phyloP scores from a whole-genome alignment of 1,140 invertebrate species.

The Nomia melanderi region DNA sequence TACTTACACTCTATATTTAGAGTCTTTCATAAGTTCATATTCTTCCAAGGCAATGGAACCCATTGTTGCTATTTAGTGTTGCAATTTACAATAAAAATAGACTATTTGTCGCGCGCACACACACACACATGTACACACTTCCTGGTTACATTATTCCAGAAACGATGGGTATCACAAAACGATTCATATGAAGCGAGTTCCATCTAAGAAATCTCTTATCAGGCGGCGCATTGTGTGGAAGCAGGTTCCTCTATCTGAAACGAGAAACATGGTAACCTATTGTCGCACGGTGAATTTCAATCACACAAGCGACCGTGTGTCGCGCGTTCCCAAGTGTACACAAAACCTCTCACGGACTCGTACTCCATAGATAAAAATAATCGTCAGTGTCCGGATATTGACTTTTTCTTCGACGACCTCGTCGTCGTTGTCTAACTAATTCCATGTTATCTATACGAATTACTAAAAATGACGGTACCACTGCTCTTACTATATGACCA shows the following conservation, averaged over 20 bases:
- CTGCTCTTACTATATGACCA: constrained; percentile 7
- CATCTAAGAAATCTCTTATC: constrained; percentile 28
- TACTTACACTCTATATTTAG: constrained; percentile 88
- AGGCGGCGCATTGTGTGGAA: constrained; percentile 23
- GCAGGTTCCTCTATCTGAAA: constrained; percentile 26
- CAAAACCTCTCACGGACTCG: neutral
- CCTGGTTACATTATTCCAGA: constrained; percentile 44
- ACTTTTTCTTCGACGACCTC: neutral
- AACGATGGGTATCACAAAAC: constrained; percentile 23
- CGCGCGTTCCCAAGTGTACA: neutral
- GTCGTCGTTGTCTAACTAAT: neutral
- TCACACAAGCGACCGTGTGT: neutral
- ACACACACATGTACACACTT: neutral
- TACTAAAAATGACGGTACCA: neutral
- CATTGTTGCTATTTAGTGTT: constrained; percentile 66
- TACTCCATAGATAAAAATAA: constrained; percentile 8
- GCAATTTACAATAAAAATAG: constrained; percentile 35
- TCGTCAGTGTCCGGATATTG: neutral
- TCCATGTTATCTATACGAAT: neutral
- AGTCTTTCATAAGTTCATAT: constrained; percentile 88
- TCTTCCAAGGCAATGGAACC: constrained; percentile 84
- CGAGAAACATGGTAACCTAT: constrained; percentile 7
- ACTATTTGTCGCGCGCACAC: constrained; percentile 13
- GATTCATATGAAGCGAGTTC: constrained; percentile 30
- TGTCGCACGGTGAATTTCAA: neutral